Evolutionary conservation across 2,888 invertebrate species (phyloP), one percentile per base, ranked within the genome.

Genomic region (Melinopterus prodromus): DNA sequence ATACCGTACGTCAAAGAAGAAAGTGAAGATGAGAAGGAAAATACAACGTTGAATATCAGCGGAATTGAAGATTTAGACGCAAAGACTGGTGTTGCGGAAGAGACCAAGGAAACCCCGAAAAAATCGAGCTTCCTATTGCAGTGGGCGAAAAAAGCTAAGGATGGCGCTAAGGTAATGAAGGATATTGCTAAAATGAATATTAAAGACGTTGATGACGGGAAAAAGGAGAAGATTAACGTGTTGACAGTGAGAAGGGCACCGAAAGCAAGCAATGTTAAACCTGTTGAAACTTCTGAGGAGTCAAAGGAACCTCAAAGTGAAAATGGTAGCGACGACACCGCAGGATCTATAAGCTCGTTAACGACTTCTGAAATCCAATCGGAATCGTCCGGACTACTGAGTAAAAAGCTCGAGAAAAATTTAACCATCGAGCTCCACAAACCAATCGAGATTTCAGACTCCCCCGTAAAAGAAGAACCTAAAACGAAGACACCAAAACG

Each of bases 1-100:
- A 86, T 89, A 35, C 88, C 90, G 35, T 93, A 92, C 83, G 88
- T 90, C 79, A 88, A 89, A 77, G 90, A 90, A 84, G 84, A 89
- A 81, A 88, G 87, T 85, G 88, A 88, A 86, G 81, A 81, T 80
- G 88, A 88, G 81, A 74, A 74, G 37, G 74, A 74, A 74, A 74
- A 74, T 36, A 85, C 79, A 79, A 38, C 77, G 53, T 70, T 87
- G 69, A 85, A 88, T 76, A 81, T 86, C 3, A 86, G 85, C 79
- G 86, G 84, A 12, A 84, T 83, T 83, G 85, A 86, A 79, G 87
- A 87, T 81, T 72, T 84, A 36, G 83, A 83, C 5, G 85, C 85
- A 74, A 84, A 84, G 71, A 82, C 84, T 14, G 86, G 84, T 80
- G 81, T 81, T 14, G 83, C 82, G 78, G 82, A 82, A 70, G 81